phyloP scores from a whole-genome alignment of 1,140 invertebrate species.

The Riptortus pedestris region DNA sequence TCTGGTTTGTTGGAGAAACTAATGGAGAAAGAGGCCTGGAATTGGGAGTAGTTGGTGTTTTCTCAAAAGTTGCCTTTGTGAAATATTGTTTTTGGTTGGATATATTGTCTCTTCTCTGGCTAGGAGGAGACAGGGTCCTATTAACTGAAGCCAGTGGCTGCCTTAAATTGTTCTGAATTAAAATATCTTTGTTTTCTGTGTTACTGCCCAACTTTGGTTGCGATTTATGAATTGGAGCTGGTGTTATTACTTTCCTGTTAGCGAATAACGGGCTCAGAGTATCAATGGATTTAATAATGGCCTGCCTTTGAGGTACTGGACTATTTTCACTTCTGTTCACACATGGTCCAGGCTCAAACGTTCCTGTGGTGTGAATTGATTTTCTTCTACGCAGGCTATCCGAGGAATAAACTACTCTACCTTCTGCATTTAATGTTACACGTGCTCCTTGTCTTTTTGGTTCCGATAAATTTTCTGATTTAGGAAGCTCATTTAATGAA shows the following conservation, averaged over 20 bases:
- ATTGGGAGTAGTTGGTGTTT: background rate
- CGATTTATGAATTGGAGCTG: constrained; percentile 13
- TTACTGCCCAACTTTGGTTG: background rate
- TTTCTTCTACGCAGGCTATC: constrained; percentile 73
- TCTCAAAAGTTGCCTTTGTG: constrained; percentile 8
- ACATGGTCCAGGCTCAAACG: constrained; percentile 55
- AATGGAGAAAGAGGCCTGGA: constrained; percentile 29
- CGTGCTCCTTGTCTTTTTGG: constrained; percentile 53
- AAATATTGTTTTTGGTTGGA: constrained; percentile 27
- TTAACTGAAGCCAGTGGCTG: constrained; percentile 20
- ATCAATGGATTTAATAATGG: constrained; percentile 32
- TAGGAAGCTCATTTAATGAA: constrained; percentile 58
- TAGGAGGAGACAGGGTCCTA: constrained; percentile 26
- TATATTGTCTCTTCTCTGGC: constrained; percentile 20
- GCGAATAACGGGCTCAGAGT: constrained; percentile 21
- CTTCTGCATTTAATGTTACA: constrained; percentile 75
- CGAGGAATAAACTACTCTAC: constrained; percentile 80
- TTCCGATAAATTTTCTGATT: constrained; percentile 33
- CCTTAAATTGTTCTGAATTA: background rate
- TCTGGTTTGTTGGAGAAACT: constrained; percentile 21
- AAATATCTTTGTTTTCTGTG: background rate
- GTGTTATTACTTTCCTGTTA: constrained; percentile 24
- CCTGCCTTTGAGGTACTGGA: constrained; percentile 31
- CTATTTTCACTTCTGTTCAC: constrained; percentile 29
- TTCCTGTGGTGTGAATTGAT: constrained; percentile 68